A percentile compares a stretch with the other conserved stretches of the same genome.
phyloP scores from a whole-genome alignment of 2,797 vertebrate genomes.

The Hyperoplus lanceolatus region DNA sequence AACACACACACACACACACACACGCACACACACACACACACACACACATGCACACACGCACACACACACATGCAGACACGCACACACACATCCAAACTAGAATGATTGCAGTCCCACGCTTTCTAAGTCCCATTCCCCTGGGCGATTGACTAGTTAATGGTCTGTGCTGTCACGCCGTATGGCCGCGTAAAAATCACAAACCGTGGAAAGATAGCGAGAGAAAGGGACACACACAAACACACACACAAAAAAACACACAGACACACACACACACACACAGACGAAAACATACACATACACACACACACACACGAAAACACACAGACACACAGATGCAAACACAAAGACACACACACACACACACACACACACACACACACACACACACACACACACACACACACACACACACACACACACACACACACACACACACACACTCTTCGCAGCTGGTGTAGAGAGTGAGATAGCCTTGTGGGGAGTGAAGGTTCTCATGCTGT shows the following conservation, averaged over 20 bases:
- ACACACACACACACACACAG: conserved; percentile 54
- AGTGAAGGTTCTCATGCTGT: conserved; percentile 76
- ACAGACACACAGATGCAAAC: conserved; percentile 58
- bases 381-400: conserved; percentile 23
- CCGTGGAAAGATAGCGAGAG: conserved; percentile 65
- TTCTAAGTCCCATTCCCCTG: conserved; percentile 70
- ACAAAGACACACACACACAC: conserved; percentile 27
- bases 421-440: conserved; percentile 64
- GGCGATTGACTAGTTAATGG: conserved; percentile 82
- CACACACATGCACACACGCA: conserved; percentile 11
- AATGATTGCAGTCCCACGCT: conserved; percentile 78
- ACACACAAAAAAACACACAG: conserved; percentile 48
- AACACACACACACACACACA: conserved; percentile 15
- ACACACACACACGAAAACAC: conserved; percentile 52
- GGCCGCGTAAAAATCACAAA: conserved; percentile 79
- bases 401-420: conserved; percentile 22
- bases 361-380: conserved; percentile 49
- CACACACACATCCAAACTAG: conserved; percentile 53
- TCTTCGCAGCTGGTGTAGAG: conserved; percentile 74
- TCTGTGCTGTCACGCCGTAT: conserved; percentile 80
- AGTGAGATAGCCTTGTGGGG: conserved; percentile 75
- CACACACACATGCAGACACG: conserved; percentile 17
- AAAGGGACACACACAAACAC: conserved; percentile 13
- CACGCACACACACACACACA: too few relatives aligned
- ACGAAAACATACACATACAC: conserved; percentile 46